Conservation (phyloP, 2,113 vertebrate species). For the Percopsis transmontana region DNA sequence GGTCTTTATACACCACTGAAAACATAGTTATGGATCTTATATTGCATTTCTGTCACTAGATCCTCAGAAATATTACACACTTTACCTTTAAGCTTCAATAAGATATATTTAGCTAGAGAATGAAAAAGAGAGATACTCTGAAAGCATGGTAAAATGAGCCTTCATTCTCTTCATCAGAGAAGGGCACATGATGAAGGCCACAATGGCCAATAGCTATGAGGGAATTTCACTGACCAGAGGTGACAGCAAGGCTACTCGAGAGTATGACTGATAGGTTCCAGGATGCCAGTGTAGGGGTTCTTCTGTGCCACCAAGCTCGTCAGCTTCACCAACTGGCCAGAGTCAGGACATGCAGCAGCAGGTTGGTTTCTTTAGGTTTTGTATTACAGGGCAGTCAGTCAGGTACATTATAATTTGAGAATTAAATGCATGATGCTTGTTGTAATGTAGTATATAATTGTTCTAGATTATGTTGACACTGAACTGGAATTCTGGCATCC, state of each 20-base stretch:
- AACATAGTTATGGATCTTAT: too few species aligned
- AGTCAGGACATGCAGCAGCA: conserved; percentile 4
- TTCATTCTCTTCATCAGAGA: conserved; percentile 7
- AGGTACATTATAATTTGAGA: conserved; percentile 5
- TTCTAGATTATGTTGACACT: conserved; percentile 4
- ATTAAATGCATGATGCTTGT: background rate
- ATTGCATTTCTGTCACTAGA: too few species aligned
- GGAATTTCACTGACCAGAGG: conserved; percentile 12
- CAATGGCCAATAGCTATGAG: conserved; percentile 14
- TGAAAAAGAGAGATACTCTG: too few species aligned
- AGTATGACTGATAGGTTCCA: conserved; percentile 12
- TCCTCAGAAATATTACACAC: too few species aligned
- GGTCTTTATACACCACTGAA: too few species aligned
- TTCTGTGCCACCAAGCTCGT: conserved; percentile 1
- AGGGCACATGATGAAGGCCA: too few species aligned
- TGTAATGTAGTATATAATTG: conserved; percentile 8
- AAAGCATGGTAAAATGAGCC: too few species aligned
- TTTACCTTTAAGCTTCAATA: too few species aligned
- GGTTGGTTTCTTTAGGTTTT: background rate
- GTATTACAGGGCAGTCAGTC: background rate
- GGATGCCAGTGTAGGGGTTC: conserved; percentile 1
- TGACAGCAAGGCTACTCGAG: conserved; percentile 10
- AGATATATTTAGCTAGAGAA: too few species aligned
- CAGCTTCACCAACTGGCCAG: conserved; percentile 8
- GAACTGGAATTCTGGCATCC: conserved; percentile 5